Evolutionary conservation across 2,113 vertebrate genomes (phyloP).

Genomic region (Poeciliopsis prolifica): DNA sequence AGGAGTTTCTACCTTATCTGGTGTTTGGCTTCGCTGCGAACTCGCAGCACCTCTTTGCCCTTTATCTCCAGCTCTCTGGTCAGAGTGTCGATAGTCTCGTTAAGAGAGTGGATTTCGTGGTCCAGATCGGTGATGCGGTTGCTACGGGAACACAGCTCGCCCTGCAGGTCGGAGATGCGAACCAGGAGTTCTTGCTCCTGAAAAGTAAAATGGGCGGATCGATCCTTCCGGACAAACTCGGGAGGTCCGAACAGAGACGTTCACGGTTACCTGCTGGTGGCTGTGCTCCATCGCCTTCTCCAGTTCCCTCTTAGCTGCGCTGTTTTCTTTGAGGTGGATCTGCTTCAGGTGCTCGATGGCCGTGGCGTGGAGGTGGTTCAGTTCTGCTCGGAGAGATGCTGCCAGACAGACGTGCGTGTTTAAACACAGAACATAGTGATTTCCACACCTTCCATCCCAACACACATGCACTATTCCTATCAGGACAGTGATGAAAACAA

Average conservation of each 20-base stretch:
- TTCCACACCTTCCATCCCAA: neutral
- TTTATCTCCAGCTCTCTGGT: slow-evolving; percentile 95
- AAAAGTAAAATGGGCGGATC: neutral
- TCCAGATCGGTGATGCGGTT: slow-evolving; percentile 93
- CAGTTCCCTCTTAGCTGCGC: slow-evolving; percentile 84
- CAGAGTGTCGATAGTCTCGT: slow-evolving; percentile 91
- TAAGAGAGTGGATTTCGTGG: slow-evolving; percentile 91
- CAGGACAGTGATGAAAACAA: neutral
- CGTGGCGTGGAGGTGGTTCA: slow-evolving; percentile 93
- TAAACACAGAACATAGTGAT: neutral
- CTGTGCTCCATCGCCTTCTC: slow-evolving; percentile 87
- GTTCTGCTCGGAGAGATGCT: slow-evolving; percentile 95
- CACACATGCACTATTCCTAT: neutral
- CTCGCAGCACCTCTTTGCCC: slow-evolving; percentile 94
- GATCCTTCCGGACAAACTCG: neutral
- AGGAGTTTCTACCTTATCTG: slow-evolving; percentile 89
- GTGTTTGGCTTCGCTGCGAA: slow-evolving; percentile 94
- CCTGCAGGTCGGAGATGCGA: slow-evolving; percentile 87
- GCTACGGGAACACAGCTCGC: slow-evolving; percentile 88
- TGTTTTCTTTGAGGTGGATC: slow-evolving; percentile 89
- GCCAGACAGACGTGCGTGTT: neutral
- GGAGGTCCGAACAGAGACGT: neutral
- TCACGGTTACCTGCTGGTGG: slow-evolving; percentile 83
- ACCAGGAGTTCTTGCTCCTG: slow-evolving; percentile 91
- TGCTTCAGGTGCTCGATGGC: slow-evolving; percentile 90